Percentiles rank a stretch among this genome's conserved stretches.
Evolutionary conservation across 2,888 invertebrate genomes (phyloP).

Genomic region (Eustalomyia histrio): DNA sequence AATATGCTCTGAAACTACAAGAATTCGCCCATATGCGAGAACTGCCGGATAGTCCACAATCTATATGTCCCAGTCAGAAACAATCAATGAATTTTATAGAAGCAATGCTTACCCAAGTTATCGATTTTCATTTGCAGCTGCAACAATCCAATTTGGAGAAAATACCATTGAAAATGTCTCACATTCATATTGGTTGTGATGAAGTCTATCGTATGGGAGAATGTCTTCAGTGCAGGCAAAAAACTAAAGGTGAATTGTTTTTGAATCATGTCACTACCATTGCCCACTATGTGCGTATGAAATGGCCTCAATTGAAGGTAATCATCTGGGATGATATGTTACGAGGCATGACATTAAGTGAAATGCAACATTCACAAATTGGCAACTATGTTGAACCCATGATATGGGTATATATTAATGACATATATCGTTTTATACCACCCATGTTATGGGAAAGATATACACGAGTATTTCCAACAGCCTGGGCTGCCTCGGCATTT

Average conservation of each 20-base stretch:
- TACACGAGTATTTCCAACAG: slow-evolving; percentile 83
- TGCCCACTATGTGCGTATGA: slow-evolving; percentile 82
- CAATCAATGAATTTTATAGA: slow-evolving; percentile 83
- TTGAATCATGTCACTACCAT: slow-evolving; percentile 83
- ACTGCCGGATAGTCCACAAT: slow-evolving; percentile 84
- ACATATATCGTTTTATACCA: slow-evolving; percentile 83
- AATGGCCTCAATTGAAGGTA: slow-evolving; percentile 82
- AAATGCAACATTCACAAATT: slow-evolving; percentile 83
- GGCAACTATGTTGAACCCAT: slow-evolving; percentile 86
- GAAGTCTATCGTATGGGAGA: slow-evolving; percentile 87
- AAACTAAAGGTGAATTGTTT: slow-evolving; percentile 81
- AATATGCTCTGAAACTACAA: slow-evolving; percentile 85
- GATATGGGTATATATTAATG: slow-evolving; percentile 90
- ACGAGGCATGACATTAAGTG: slow-evolving; percentile 82
- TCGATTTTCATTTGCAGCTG: slow-evolving; percentile 75
- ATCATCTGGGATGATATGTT: slow-evolving; percentile 92
- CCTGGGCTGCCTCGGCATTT: slow-evolving; percentile 88
- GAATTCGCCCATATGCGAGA: slow-evolving; percentile 84
- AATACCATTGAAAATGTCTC: slow-evolving; percentile 76
- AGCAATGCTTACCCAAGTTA: slow-evolving; percentile 86
- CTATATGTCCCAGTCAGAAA: slow-evolving; percentile 85
- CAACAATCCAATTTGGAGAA: slow-evolving; percentile 56
- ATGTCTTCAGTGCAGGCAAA: slow-evolving; percentile 82
- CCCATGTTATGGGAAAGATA: slow-evolving; percentile 84
- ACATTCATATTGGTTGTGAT: slow-evolving; percentile 87